Evolutionary conservation across 2,113 vertebrate species (phyloP).

Genomic region (Lepisosteus osseus): DNA sequence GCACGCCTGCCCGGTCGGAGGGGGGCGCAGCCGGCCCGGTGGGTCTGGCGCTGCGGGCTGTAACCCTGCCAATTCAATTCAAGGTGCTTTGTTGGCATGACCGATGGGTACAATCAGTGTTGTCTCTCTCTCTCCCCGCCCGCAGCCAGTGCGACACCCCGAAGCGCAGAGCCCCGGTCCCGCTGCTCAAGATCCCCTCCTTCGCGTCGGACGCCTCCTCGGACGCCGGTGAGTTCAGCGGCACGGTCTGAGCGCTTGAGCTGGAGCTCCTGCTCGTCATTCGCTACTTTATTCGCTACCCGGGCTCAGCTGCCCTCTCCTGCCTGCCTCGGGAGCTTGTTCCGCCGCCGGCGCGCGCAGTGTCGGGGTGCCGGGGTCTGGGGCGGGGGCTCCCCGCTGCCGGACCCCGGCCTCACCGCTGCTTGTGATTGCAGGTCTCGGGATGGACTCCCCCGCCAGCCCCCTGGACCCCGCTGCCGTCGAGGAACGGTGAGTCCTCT

Average conservation of each 20-base stretch:
- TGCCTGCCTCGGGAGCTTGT: too few relatives aligned
- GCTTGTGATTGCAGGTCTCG: conserved; percentile 62
- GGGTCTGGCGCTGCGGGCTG: background rate
- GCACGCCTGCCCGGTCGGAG: too few relatives aligned
- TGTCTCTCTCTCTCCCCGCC: background rate
- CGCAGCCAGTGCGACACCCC: conserved; percentile 73
- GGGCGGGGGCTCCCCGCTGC: too few relatives aligned
- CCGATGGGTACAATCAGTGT: too few relatives aligned
- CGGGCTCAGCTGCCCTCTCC: too few relatives aligned
- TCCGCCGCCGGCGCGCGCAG: too few relatives aligned
- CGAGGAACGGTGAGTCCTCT: conserved; percentile 72
- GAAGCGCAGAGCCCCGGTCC: conserved; percentile 54
- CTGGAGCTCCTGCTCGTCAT: too few relatives aligned
- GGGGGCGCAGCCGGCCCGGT: too few relatives aligned
- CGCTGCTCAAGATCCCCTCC: conserved; percentile 61
- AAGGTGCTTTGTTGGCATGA: too few relatives aligned
- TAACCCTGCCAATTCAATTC: background rate
- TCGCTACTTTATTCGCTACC: background rate
- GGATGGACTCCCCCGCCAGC: conserved; percentile 69
- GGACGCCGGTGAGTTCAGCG: conserved; percentile 72
- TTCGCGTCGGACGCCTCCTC: conserved; percentile 78
- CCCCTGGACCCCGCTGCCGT: conserved; percentile 62
- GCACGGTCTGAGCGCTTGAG: too few relatives aligned
- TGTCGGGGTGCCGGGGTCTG: too few relatives aligned
- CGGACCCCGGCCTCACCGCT: background rate